Conservation (phyloP, 35 echinoderm and acorn worm species). For the Chiridota heheva region DNA sequence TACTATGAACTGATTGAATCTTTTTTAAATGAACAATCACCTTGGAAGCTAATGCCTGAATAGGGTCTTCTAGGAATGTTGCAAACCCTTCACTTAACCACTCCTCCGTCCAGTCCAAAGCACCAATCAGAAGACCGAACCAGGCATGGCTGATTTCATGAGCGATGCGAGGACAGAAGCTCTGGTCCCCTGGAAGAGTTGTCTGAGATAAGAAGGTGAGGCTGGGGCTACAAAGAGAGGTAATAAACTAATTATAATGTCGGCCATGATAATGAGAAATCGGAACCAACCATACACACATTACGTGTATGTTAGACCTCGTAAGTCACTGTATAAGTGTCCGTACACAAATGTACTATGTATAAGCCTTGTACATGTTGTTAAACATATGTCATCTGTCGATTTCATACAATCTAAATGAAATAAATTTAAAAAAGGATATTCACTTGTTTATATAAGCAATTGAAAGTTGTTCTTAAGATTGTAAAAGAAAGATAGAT, state of each 20-base stretch:
- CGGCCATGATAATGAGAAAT: background rate
- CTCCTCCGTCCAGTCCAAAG: conserved; percentile 88
- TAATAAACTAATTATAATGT: no score
- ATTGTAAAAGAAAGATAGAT: no score
- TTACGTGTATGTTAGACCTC: background rate
- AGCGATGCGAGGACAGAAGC: conserved; percentile 56
- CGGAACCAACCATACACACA: no score
- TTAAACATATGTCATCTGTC: no score
- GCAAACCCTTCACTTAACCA: conserved; percentile 96
- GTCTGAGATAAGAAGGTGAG: conserved; percentile 73
- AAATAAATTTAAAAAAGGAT: no score
- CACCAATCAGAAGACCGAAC: conserved; percentile 89
- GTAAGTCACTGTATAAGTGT: background rate
- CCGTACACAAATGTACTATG: no score
- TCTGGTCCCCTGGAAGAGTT: conserved; percentile 71
- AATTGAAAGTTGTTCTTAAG: no score
- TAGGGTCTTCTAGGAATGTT: conserved; percentile 84
- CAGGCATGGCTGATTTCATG: conserved; percentile 92
- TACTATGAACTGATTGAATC: no score
- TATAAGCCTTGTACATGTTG: no score
- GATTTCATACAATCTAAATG: no score
- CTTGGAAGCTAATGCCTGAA: conserved; percentile 71
- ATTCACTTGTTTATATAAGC: no score
- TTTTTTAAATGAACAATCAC: no score
- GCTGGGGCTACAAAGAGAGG: conserved; percentile 60